Percentiles rank a stretch among this genome's conserved stretches.
These are phyloP conservation scores for Temnopleurus reevesii DNA, from an alignment of 53 echinoderm and acorn worm genomes.

Conservation along the genomic window DNA sequence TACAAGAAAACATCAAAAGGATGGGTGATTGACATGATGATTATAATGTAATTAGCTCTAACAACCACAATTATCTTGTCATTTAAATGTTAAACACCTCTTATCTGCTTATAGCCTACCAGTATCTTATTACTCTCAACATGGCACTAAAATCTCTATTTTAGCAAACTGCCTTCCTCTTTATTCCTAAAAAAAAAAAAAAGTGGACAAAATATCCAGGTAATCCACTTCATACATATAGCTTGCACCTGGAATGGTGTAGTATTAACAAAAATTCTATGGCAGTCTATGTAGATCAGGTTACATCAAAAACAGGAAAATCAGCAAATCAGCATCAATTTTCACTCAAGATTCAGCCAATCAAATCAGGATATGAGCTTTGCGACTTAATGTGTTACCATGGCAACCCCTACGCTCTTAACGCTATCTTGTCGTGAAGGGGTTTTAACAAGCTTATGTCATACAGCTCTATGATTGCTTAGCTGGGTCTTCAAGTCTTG, in stretches of 20 bases:
- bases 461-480: not conserved
- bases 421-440: conserved; percentile 3
- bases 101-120: no score
- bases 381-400: conserved; percentile 35
- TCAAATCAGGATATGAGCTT: conserved; percentile 34
- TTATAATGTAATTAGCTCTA: no score
- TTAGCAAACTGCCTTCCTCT: no score
- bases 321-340: conserved; percentile 50
- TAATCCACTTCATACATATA: no score
- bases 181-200: not conserved
- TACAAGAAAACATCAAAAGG: no score
- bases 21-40: no score
- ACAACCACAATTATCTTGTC: no score
- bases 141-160: no score
- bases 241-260: not conserved
- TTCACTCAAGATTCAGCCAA: conserved; percentile 39
- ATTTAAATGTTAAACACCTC: no score
- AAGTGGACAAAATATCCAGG: no score
- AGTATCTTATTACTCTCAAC: no score
- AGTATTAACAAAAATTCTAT: not conserved
- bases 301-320: conserved; percentile 54
- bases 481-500: not conserved
- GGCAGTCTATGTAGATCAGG: not conserved
- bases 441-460: conserved; percentile 38
- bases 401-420: conserved; percentile 35